Evolutionary conservation across 2,113 vertebrate species (phyloP).

Genomic region (Paracanthobrama guichenoti): DNA sequence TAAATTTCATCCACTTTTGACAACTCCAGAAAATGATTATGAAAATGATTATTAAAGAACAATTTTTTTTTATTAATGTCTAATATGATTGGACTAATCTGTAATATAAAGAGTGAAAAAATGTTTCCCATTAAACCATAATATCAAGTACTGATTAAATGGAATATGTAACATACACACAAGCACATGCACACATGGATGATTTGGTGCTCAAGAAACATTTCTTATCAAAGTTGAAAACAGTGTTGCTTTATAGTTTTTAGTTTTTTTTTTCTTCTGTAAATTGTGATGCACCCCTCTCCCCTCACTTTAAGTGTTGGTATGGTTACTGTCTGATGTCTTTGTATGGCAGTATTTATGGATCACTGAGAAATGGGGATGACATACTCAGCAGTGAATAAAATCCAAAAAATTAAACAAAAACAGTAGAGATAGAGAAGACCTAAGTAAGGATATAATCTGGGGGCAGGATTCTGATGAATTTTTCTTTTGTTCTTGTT

Average conservation of each 20-base stretch:
- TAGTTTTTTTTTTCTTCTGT: too few relatives aligned
- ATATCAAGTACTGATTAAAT: neutral
- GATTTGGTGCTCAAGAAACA: too few relatives aligned
- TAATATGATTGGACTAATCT: neutral
- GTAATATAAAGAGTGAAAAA: neutral
- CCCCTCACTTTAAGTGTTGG: too few relatives aligned
- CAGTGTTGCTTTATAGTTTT: too few relatives aligned
- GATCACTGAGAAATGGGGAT: neutral
- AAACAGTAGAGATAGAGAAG: neutral
- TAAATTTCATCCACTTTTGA: too few relatives aligned
- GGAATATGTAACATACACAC: neutral
- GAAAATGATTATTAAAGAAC: neutral
- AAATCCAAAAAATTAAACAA: neutral
- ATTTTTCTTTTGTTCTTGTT: constrained; percentile 32
- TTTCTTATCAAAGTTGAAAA: too few relatives aligned
- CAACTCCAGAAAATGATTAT: neutral
- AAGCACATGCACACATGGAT: too few relatives aligned
- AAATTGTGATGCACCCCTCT: too few relatives aligned
- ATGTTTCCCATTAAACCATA: neutral
- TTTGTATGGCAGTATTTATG: neutral
- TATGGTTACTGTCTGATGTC: neutral
- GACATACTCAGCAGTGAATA: neutral
- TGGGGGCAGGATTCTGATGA: constrained; percentile 3
- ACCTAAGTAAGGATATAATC: neutral
- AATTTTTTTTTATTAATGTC: neutral